phyloP scores from a whole-genome alignment of 2,888 invertebrate genomes.

The Hydrotaea cyrtoneurina region DNA sequence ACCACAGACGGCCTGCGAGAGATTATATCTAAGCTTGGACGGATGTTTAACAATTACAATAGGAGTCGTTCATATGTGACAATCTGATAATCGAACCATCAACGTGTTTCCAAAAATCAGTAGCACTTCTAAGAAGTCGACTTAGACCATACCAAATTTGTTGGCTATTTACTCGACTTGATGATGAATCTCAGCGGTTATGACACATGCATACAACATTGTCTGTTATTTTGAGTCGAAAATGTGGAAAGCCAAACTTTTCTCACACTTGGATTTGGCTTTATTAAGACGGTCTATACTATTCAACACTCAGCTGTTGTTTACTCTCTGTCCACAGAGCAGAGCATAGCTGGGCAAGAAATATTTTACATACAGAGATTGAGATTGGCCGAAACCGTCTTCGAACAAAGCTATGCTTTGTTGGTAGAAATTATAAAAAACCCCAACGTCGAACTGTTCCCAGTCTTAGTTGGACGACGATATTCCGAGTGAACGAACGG shows the following conservation, averaged over 20 bases:
- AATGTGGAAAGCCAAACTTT: slow-evolving; percentile 12
- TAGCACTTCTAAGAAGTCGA: too few species aligned
- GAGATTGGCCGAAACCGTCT: background rate
- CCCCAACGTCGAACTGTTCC: slow-evolving; percentile 74
- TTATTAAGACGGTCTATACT: background rate
- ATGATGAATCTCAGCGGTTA: background rate
- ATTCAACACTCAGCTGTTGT: background rate
- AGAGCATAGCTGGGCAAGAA: background rate
- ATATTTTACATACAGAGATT: background rate
- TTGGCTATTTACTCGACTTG: background rate
- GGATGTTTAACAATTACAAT: too few species aligned
- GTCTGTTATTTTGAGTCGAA: background rate
- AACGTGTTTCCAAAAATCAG: too few species aligned
- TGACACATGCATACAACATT: background rate
- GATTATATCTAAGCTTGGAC: too few species aligned
- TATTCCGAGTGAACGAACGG: slow-evolving; percentile 52
- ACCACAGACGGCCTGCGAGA: too few species aligned
- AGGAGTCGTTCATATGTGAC: too few species aligned
- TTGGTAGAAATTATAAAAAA: slow-evolving; percentile 78
- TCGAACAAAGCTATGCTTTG: slow-evolving; percentile 75
- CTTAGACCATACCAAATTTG: background rate
- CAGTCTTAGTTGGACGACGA: slow-evolving; percentile 73
- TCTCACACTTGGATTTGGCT: slow-evolving; percentile 1
- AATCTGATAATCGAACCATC: too few species aligned
- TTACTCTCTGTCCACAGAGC: background rate